A percentile compares a stretch with the other conserved stretches of the same genome.
These are phyloP conservation scores for Teleiodes luculella DNA, from an alignment of 2,888 invertebrate species.

Conservation along the genomic window DNA sequence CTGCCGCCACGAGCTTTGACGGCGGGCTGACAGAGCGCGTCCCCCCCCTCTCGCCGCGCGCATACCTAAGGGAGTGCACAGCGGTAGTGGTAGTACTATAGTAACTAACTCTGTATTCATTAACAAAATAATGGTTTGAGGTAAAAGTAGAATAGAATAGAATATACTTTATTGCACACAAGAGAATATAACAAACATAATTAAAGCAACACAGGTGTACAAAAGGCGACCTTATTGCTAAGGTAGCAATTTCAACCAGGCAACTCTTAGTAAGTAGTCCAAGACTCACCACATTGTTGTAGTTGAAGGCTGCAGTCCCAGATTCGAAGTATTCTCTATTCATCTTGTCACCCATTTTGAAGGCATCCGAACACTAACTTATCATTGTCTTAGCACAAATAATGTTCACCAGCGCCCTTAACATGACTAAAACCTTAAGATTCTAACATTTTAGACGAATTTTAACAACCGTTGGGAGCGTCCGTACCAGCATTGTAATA, in stretches of 20 bases:
- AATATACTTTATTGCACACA: too few relatives aligned
- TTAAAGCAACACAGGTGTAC: too few relatives aligned
- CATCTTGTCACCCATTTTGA: constrained; percentile 64
- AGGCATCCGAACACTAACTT: constrained; percentile 18
- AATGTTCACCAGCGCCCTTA: constrained; percentile 32
- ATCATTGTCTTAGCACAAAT: constrained; percentile 30
- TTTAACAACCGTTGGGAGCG: constrained; percentile 51
- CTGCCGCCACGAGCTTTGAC: too few relatives aligned
- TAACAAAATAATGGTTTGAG: not conserved
- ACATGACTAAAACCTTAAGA: constrained; percentile 28
- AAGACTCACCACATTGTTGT: constrained; percentile 70
- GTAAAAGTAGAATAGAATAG: too few relatives aligned
- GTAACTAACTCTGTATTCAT: too few relatives aligned
- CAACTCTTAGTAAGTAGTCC: constrained; percentile 1
- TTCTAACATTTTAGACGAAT: constrained; percentile 28
- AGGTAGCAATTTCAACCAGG: too few relatives aligned
- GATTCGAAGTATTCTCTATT: constrained; percentile 66
- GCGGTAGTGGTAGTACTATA: too few relatives aligned
- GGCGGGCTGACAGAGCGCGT: too few relatives aligned
- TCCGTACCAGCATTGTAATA: constrained; percentile 59
- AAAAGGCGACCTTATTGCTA: too few relatives aligned
- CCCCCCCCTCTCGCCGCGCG: too few relatives aligned
- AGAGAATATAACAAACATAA: too few relatives aligned
- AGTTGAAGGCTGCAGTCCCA: constrained; percentile 67
- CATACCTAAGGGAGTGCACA: too few relatives aligned